Percentiles rank a stretch among this genome's conserved stretches.
These are phyloP conservation scores for Trinorchestia longiramus DNA, from an alignment of 1,140 invertebrate genomes.

Conservation along the genomic window DNA sequence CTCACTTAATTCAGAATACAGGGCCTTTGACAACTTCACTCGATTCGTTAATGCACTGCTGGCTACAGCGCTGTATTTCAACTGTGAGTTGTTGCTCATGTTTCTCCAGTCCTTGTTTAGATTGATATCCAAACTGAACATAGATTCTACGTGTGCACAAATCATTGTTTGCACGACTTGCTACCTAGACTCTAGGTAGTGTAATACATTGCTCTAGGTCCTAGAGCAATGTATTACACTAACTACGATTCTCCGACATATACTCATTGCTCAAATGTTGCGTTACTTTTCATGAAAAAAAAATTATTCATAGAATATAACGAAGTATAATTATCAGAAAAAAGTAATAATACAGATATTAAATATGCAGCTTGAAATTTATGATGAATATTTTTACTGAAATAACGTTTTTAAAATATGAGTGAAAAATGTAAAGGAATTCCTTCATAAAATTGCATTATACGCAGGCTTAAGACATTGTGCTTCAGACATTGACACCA, in stretches of 20 bases:
- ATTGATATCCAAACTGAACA: not conserved
- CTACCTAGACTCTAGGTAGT: not conserved
- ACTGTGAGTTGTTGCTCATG: not conserved
- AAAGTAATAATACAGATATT: no score
- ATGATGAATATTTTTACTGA: no score
- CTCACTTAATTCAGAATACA: not conserved
- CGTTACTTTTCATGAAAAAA: no score
- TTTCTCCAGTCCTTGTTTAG: not conserved
- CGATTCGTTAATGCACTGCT: not conserved
- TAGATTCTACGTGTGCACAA: not conserved
- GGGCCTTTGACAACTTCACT: not conserved
- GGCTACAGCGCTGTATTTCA: not conserved
- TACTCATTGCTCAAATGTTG: not conserved
- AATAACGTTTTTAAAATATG: no score
- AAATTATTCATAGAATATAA: no score
- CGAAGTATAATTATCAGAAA: no score
- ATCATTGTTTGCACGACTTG: not conserved
- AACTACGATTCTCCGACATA: not conserved
- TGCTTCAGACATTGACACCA: no score
- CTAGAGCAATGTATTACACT: not conserved
- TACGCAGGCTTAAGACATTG: no score
- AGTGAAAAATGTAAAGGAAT: no score
- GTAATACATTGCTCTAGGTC: not conserved
- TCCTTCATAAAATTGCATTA: no score
- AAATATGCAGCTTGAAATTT: no score